Evolutionary conservation across 2,113 vertebrate genomes (phyloP).

Genomic region (Myanophis thanlyinensis): DNA sequence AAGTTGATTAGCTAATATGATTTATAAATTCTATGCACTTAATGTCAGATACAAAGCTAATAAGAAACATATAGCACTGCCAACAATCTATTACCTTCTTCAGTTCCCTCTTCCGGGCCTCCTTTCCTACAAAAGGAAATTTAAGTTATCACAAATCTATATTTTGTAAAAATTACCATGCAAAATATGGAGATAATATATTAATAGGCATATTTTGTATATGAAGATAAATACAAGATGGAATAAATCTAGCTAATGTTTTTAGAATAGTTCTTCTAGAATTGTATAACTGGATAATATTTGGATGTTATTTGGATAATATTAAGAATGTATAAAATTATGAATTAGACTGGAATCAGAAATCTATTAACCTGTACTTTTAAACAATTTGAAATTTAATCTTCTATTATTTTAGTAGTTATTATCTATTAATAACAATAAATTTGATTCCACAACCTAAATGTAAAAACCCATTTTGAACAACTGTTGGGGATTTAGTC

Average conservation of each 20-base stretch:
- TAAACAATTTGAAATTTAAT: neutral
- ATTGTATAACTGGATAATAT: neutral
- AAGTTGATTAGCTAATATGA: neutral
- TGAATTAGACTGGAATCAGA: neutral
- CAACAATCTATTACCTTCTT: slow-evolving; percentile 84
- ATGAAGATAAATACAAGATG: neutral
- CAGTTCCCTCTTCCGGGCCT: slow-evolving; percentile 95
- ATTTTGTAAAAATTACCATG: neutral
- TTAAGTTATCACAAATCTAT: neutral
- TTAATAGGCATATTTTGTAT: neutral
- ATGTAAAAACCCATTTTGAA: neutral
- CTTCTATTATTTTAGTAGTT: neutral
- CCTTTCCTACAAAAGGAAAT: slow-evolving; percentile 83
- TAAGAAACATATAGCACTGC: rapidly evolving
- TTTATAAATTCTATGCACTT: rapidly evolving
- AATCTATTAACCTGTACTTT: neutral
- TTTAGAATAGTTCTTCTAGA: neutral
- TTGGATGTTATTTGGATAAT: too few relatives aligned
- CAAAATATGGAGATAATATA: neutral
- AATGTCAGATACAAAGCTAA: neutral
- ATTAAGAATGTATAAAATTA: neutral
- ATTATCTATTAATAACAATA: neutral
- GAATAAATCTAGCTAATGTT: neutral
- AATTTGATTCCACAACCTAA: neutral
- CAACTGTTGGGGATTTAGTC: neutral